A percentile compares a stretch with the other conserved stretches of the same genome.
phyloP scores from a whole-genome alignment of 2,888 invertebrate genomes.

The Tetramorium bicarinatum region DNA sequence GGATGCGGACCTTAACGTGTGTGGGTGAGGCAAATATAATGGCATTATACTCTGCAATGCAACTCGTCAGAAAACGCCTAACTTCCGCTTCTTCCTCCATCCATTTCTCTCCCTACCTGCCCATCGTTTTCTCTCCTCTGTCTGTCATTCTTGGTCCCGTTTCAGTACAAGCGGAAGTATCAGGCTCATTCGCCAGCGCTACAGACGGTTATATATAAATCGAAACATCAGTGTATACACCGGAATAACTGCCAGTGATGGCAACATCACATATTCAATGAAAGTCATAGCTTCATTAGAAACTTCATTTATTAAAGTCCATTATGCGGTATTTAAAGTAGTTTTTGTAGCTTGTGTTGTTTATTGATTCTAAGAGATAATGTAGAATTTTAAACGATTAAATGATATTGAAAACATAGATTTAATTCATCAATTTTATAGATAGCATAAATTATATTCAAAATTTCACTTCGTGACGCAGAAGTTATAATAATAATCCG shows the following conservation, averaged over 20 bases:
- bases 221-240: slow-evolving; percentile 3
- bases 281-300: background rate
- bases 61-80: slow-evolving; percentile 69
- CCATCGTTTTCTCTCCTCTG: slow-evolving; percentile 26
- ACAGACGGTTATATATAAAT: slow-evolving; percentile 26
- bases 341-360: background rate
- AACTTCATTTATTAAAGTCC: background rate
- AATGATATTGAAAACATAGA: background rate
- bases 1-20: slow-evolving; percentile 44
- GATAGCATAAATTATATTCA: background rate
- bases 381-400: too few relatives aligned
- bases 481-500: slow-evolving; percentile 30
- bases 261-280: background rate
- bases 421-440: background rate
- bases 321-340: background rate
- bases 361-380: background rate
- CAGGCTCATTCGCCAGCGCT: slow-evolving; percentile 5
- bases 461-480: background rate
- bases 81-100: slow-evolving; percentile 56
- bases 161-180: slow-evolving; percentile 35
- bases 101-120: slow-evolving; percentile 7
- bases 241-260: background rate
- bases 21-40: slow-evolving; percentile 62
- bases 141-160: slow-evolving; percentile 39
- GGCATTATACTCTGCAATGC: slow-evolving; percentile 69